Conservation (phyloP, 2,113 vertebrate species). For the Capreolus pygargus region DNA sequence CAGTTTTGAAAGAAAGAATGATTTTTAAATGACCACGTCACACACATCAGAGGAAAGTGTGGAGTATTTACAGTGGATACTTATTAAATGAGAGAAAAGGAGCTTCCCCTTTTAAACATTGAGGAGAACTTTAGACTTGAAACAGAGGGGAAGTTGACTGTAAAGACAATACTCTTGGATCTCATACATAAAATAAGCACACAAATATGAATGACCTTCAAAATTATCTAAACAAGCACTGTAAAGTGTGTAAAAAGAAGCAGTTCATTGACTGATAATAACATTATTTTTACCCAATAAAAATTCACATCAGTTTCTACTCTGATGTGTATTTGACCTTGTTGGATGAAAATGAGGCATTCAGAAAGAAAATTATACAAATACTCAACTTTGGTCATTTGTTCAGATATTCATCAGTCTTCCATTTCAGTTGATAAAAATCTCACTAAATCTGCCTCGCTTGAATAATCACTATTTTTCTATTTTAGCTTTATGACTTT, state of each 20-base stretch:
- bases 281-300: slow-evolving; percentile 45
- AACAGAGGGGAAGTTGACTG: not conserved
- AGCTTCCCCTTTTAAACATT: not conserved
- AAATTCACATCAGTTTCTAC: slow-evolving; percentile 28
- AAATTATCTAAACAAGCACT: not conserved
- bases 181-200: not conserved
- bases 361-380: slow-evolving; percentile 53
- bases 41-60: not conserved
- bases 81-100: not conserved
- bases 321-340: slow-evolving; percentile 45
- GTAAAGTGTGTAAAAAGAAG: slow-evolving; percentile 19
- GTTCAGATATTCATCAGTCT: slow-evolving; percentile 53
- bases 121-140: not conserved
- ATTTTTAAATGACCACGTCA: not conserved
- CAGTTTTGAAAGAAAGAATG: slow-evolving; percentile 9
- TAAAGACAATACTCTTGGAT: not conserved
- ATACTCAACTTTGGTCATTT: slow-evolving; percentile 51
- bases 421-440: slow-evolving; percentile 64
- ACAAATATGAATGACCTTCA: slow-evolving; percentile 32
- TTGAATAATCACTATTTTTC: slow-evolving; percentile 62
- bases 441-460: slow-evolving; percentile 38
- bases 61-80: not conserved
- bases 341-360: not conserved
- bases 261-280: slow-evolving; percentile 4
- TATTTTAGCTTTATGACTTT: slow-evolving; percentile 49